Percentiles rank a stretch among this genome's conserved stretches.
These are phyloP conservation scores for Choristoneura fumiferana DNA, from an alignment of 1,140 invertebrate species.

Conservation along the genomic window DNA sequence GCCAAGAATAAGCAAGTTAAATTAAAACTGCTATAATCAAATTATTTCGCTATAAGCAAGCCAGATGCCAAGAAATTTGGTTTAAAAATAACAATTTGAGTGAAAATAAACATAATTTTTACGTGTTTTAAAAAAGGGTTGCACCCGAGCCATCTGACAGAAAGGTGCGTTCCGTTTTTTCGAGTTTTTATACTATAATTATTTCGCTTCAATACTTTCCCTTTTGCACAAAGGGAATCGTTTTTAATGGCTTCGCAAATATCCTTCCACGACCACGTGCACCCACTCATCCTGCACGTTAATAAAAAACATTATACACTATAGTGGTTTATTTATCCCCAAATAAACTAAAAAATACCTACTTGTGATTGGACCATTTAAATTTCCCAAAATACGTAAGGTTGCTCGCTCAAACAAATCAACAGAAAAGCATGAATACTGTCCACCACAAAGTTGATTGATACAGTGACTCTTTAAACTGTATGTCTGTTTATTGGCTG, in stretches of 20 bases:
- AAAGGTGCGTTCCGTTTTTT: constrained; percentile 49
- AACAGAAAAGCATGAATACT: no score
- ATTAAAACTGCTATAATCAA: no score
- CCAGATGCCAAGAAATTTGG: constrained; percentile 19
- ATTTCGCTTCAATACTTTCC: constrained; percentile 56
- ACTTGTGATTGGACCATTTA: no score
- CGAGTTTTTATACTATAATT: constrained; percentile 42
- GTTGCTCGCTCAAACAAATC: no score
- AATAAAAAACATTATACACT: no score
- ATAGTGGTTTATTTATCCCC: no score
- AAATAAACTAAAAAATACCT: no score
- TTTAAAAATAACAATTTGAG: background rate
- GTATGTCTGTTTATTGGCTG: no score
- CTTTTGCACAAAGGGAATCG: constrained; percentile 46
- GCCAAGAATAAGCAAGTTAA: no score
- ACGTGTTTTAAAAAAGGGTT: constrained; percentile 30
- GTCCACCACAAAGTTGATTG: no score
- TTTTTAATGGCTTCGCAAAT: constrained; percentile 62
- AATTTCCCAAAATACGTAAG: no score
- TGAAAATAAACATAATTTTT: constrained; percentile 15
- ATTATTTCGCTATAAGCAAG: background rate
- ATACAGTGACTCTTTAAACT: no score
- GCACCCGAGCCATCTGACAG: constrained; percentile 24
- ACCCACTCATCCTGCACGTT: background rate
- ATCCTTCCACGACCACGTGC: constrained; percentile 59